phyloP scores from a whole-genome alignment of 2,888 invertebrate genomes.

The Lasiommata megera region DNA sequence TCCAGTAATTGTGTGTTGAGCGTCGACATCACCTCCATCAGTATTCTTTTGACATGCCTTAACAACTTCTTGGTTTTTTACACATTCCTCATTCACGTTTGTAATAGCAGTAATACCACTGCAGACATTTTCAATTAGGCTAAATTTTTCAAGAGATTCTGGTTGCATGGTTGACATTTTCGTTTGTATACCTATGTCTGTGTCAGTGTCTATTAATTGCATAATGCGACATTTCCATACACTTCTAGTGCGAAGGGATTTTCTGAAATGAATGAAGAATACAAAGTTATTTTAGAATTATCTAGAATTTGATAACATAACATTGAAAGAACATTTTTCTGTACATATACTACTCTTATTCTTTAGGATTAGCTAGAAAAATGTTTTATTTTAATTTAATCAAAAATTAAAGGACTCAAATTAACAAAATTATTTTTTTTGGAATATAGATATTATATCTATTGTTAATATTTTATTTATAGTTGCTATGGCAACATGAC shows the following conservation, averaged over 20 bases:
- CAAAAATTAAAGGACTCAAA: too few relatives aligned
- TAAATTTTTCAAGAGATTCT: slow-evolving; percentile 46
- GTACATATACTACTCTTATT: too few relatives aligned
- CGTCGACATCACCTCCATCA: background rate
- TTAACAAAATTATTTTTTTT: too few relatives aligned
- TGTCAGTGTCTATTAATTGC: slow-evolving; percentile 66
- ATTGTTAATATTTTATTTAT: too few relatives aligned
- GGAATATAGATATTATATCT: too few relatives aligned
- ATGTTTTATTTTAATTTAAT: too few relatives aligned
- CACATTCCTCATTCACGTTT: slow-evolving; percentile 42
- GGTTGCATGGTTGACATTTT: slow-evolving; percentile 58
- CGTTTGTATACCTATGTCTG: slow-evolving; percentile 45
- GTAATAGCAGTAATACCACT: slow-evolving; percentile 33
- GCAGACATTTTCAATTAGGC: slow-evolving; percentile 39
- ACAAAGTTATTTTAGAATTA: background rate
- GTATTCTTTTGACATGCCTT: background rate
- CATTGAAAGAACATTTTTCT: too few relatives aligned
- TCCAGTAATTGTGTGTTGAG: background rate
- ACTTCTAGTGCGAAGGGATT: slow-evolving; percentile 28
- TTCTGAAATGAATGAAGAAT: slow-evolving; percentile 46
- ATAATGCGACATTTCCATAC: slow-evolving; percentile 63
- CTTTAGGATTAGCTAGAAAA: too few relatives aligned
- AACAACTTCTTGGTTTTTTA: slow-evolving; percentile 31
- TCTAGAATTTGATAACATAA: too few relatives aligned
- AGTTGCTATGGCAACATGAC: too few relatives aligned